Base-by-base conservation (phyloP, 2,113 vertebrate genomes). In the Urocynchramus pylzowi region DNA sequence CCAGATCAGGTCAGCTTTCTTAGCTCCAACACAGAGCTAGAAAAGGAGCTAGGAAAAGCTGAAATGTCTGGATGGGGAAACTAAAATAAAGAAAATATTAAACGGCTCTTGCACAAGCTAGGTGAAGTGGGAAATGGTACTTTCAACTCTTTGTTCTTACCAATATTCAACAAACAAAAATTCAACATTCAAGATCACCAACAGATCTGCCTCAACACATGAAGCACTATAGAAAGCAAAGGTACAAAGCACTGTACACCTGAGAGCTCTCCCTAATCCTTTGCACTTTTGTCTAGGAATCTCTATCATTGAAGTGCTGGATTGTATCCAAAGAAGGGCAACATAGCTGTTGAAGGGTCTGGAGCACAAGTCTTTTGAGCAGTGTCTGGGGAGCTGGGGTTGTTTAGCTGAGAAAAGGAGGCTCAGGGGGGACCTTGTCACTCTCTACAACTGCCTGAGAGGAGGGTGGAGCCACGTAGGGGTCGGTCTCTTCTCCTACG, bases 401-500 rank as follows among this genome's bases (percentile, higher is more conserved):
- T 60, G 16, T 68, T 75, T 3, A 68, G 14, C 39, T 17, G 53
- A 83, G 45, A 44, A 45, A 21, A 60, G 5, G 9, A 83, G 39
- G 28, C n/a, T 53, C 13, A 23, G 16, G 13, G 28, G 33, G 8
- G 13, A 53, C n/a, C 9, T 68, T 31, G 13, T 17, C 33, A 3
- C 10, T 18, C 19, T 63, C 54, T 31, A 12, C 35, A 88, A 31
- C 3, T n/a, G 14, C 79, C 26, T 47, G 47, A 69, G n/a, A 54
- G 30, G 41, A 69, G n/a, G 14, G 18, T 19, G 70, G 3, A 42
- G 30, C 28, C 24, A 35, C 1, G 4, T 13, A 18, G 21, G 5
- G 4, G 8, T 31, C 3, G 0, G 31, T 10, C 47, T 59, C 37
- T 28, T 60, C 54, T 47, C 39, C 45, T 1, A 31, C 0, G 1